Percentiles rank a stretch among this genome's conserved stretches.
phyloP scores from a whole-genome alignment of 2,113 vertebrate species.

The Hemibagrus wyckioides region DNA sequence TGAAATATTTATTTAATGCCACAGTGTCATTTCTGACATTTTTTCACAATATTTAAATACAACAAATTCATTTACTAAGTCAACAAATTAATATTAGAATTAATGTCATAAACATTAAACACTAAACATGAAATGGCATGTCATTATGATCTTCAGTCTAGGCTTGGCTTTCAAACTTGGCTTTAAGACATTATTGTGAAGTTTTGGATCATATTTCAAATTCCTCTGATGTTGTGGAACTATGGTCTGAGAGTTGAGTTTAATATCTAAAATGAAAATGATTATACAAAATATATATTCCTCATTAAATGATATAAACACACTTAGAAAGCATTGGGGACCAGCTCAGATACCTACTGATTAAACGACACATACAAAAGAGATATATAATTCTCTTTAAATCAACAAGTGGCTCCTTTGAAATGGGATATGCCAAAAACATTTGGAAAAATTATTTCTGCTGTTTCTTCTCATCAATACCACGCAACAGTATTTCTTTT shows the following conservation, averaged over 20 bases:
- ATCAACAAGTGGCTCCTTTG: background rate
- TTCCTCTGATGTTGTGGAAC: background rate
- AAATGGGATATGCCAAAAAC: background rate
- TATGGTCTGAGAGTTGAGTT: background rate
- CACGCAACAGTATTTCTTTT: background rate
- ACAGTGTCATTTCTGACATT: background rate
- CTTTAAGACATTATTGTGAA: background rate
- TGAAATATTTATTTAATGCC: too few species aligned
- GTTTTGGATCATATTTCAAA: background rate
- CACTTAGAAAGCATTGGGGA: background rate
- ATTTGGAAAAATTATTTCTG: background rate
- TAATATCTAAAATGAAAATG: background rate
- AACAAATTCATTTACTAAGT: background rate
- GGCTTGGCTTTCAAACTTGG: background rate
- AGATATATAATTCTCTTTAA: background rate
- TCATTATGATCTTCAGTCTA: background rate
- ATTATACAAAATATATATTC: background rate
- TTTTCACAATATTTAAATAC: background rate
- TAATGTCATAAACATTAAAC: background rate
- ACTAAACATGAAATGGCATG: background rate
- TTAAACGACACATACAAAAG: background rate
- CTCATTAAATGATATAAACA: background rate
- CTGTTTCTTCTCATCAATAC: conserved; percentile 1
- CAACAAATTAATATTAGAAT: background rate
- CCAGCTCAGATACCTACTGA: background rate